Base-by-base conservation (phyloP, 1,140 invertebrate genomes). In the Rhopalosiphum maidis region DNA sequence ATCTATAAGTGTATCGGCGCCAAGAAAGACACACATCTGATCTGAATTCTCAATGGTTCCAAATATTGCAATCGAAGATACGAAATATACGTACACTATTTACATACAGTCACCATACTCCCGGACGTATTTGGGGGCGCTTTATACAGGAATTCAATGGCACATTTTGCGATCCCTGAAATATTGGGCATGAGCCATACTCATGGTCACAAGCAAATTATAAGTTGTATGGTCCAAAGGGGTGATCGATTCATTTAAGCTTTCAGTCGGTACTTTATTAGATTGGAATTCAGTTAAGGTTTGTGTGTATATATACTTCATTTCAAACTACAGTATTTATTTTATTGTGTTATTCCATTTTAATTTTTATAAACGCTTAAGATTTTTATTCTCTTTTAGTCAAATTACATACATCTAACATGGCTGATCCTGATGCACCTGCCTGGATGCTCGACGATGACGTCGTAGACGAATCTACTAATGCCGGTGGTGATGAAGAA, bases 41-140 rank as follows among this genome's bases (percentile, higher is more conserved):
- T 85, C 77, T 51, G 60, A 92, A 92, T 92, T 92, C 91, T 83
- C 91, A 92, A 35, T 93, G 91, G 91, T 93, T 93, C 91, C 91
- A 43, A 92, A 92, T 77, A 91, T 51, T 48, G 77, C 43, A 46
- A 48, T 91, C n/a, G 18, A 22, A 23, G 90, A 43, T 1, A 9
- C 21, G n/a, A 51, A 54, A 37, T 21, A n/a, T 46, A 54, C 5
- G 7, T 37, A 37, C 48, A 37, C 18, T 3, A 25, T 51, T 48
- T 51, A 35, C 21, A 77, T 5, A 35, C n/a, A 35, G 21, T 89
- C 11, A 87, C 51, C 18, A 23, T 25, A 55, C 51, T 55, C 9
- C 1, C 23, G 51, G 25, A 41, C 35, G 51, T 25, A 25, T 37
- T 55, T 25, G 88, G 35, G 88, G 88, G 88, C 88, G 35, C 88